phyloP scores from a whole-genome alignment of 35 echinoderm and acorn worm genomes.

The Heliocidaris erythrogramma region DNA sequence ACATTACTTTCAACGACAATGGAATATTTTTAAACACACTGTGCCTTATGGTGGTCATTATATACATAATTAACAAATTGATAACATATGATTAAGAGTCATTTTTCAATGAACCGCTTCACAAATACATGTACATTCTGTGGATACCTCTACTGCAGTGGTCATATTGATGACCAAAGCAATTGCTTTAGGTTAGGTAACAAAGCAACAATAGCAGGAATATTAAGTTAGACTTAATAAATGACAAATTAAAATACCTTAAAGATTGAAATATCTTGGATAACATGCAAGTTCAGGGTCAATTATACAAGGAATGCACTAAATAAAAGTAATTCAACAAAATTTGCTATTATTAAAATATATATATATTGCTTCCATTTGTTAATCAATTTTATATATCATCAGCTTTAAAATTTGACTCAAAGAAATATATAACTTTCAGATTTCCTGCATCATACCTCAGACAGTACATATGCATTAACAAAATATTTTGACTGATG shows the following conservation, averaged over 20 bases:
- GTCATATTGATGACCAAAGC: background rate
- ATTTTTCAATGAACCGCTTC: background rate
- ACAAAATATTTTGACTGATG: too few species aligned
- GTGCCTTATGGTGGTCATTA: background rate
- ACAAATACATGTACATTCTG: background rate
- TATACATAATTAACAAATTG: background rate
- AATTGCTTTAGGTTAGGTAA: background rate
- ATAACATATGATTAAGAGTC: too few species aligned
- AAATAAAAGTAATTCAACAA: background rate
- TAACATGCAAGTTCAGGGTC: background rate
- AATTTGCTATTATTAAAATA: background rate
- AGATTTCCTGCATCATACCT: background rate
- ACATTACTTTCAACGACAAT: background rate
- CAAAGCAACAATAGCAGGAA: background rate
- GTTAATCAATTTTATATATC: background rate
- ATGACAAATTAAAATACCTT: background rate
- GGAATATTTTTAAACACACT: background rate
- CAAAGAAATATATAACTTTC: background rate
- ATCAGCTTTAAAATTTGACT: background rate
- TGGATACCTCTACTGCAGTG: background rate
- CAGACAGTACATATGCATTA: background rate
- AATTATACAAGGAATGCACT: background rate
- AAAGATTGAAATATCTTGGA: background rate
- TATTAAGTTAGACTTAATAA: background rate
- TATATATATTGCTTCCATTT: background rate